Evolutionary conservation across 2,888 invertebrate genomes (phyloP).

Genomic region (Agrochola macilenta): DNA sequence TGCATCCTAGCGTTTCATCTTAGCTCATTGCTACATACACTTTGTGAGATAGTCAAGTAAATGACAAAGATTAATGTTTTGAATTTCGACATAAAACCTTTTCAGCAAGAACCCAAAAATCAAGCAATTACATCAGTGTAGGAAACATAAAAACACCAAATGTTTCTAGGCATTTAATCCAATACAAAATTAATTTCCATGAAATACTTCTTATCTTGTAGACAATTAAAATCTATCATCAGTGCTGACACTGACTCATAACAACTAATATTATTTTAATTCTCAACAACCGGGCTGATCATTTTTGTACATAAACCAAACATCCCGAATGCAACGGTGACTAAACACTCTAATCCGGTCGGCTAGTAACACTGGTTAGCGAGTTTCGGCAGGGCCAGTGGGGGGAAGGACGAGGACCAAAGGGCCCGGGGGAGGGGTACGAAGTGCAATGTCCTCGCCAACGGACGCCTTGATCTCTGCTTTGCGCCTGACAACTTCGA

Average conservation of each 20-base stretch:
- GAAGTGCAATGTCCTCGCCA: constrained; percentile 91
- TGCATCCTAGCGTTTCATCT: not conserved
- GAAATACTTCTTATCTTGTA: constrained; percentile 1
- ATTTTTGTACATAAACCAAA: constrained; percentile 71
- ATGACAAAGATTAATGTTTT: not conserved
- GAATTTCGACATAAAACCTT: not conserved
- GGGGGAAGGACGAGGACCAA: constrained; percentile 85
- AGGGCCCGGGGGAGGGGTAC: constrained; percentile 73
- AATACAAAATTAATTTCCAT: not conserved
- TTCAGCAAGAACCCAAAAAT: constrained; percentile 2
- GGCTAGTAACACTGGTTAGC: constrained; percentile 83
- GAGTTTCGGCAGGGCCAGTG: constrained; percentile 85
- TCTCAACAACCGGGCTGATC: constrained; percentile 28
- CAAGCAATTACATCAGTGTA: not conserved
- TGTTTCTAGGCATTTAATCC: not conserved
- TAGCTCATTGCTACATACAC: not conserved
- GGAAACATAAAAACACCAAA: not conserved
- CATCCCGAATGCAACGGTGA: constrained; percentile 75
- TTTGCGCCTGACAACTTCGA: constrained; percentile 76
- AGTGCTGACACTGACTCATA: constrained; percentile 11
- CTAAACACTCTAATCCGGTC: constrained; percentile 89
- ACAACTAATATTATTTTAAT: constrained; percentile 26
- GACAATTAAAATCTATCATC: constrained; percentile 17
- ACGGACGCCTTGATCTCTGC: constrained; percentile 85
- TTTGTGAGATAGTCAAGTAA: not conserved